Evolutionary conservation across 2,888 invertebrate genomes (phyloP), one percentile per base, ranked within the genome.

Genomic region (Agapostemon virescens): DNA sequence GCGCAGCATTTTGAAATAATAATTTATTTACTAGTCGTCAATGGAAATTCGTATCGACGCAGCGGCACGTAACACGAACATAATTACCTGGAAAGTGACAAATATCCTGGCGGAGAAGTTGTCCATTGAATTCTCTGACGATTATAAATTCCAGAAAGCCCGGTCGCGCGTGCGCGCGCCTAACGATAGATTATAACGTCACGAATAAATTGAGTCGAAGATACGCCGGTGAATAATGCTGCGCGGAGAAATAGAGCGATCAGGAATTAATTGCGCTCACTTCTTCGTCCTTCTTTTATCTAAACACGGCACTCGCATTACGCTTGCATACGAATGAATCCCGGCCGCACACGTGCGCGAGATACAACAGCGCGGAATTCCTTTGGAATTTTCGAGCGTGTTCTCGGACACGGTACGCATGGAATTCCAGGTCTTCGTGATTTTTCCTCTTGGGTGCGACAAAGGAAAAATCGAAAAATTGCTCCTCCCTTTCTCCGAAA

Each of bases 311-410:
- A 67, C 42, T 52, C 49, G 38, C 68, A 63, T 77, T 72, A 77
- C 36, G 40, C 68, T 42, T 30, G 58, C 69, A 72, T 45, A 40
- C 45, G 30, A 45, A 42, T 20, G 67, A 42, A 42, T 66, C 66
- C 42, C 5, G 63, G 26, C n/a, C 40, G 38, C 30, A 69, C 55
- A 70, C 20, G 30, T 42, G 66, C 76, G 64, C 61, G 49, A 26
- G 38, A 45, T 55, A 61, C 68, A 38, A 55, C 74, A 45, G n/a
- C 38, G 13, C 11, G 79, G 79, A 49, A 81, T 81, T 74, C 52
- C 74, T 69, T 58, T 63, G 77, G 79, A 85, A 85, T 85, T 81
- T 85, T 82, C 84, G 76, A 78, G 79, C 78, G 80, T 85, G 81
- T 85, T 84, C 85, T 80, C 74, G 83, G 83, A 81, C 78, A 79